phyloP scores from a whole-genome alignment of 2,888 invertebrate species.

The Strigamia transsilvanica region DNA sequence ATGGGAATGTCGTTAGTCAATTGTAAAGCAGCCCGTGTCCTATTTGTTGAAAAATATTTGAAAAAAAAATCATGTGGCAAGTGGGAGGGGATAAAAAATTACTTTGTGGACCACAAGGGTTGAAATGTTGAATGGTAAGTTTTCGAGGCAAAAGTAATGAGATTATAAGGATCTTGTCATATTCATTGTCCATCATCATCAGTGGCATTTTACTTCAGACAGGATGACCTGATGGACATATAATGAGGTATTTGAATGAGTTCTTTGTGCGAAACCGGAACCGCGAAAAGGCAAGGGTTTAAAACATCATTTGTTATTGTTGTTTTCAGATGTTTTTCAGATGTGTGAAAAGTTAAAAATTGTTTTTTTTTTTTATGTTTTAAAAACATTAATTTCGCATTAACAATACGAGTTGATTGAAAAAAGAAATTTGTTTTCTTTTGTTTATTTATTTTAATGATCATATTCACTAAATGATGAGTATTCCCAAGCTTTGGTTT shows the following conservation, averaged over 20 bases:
- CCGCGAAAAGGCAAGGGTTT: conserved; percentile 15
- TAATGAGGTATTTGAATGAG: conserved; percentile 19
- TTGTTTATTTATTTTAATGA: background rate
- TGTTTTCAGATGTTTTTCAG: background rate
- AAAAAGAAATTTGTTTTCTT: background rate
- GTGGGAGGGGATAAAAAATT: background rate
- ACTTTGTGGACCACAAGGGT: conserved; percentile 28
- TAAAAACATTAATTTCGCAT: background rate
- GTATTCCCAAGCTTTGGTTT: too few relatives aligned
- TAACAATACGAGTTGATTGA: background rate
- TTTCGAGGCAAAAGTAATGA: conserved; percentile 29
- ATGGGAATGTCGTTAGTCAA: conserved; percentile 49
- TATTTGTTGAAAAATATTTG: conserved; percentile 20
- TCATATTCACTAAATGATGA: background rate
- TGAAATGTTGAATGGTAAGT: conserved; percentile 40
- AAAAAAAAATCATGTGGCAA: background rate
- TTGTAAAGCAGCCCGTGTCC: conserved; percentile 30
- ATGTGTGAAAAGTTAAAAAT: background rate
- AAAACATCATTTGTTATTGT: conserved; percentile 15
- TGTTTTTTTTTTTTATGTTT: background rate
- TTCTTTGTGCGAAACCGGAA: conserved; percentile 20
- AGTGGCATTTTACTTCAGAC: conserved; percentile 12
- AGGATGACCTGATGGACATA: conserved; percentile 39
- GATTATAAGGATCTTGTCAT: conserved; percentile 46
- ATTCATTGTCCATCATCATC: conserved; percentile 41